Evolutionary conservation across 2,113 vertebrate genomes (phyloP), one percentile per base, ranked within the genome.

Genomic region (Petroica traversi): DNA sequence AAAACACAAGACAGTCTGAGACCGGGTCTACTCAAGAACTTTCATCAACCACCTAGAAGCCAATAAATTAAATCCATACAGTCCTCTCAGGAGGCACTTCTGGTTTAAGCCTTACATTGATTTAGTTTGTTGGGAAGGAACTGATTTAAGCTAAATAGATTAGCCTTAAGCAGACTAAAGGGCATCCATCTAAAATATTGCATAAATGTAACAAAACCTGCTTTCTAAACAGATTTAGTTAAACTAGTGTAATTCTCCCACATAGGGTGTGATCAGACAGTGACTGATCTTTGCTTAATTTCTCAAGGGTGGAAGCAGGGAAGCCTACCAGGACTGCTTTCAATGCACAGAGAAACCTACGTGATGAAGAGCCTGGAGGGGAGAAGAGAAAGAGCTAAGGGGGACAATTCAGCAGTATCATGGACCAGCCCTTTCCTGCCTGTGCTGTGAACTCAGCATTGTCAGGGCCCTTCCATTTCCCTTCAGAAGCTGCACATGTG

Each of bases 31-130:
- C 52, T 54, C 26, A 64, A 94, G 66, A 93, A 92, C 88, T 57
- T 63, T 72, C 34, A 80, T 93, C 83, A 78, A 84, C 3, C 48
- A 88, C 68, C 68, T 74, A 80, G 78, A 96, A 95, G 92, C 92
- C 93, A 96, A 93, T 92, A 96, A 95, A 96, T 96, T 88, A 93
- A 97, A 95, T 88, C 61, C 75, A 52, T 57, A 88, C 8, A 22
- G 57, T 91, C 61, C 75, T 94, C 85, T 81, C 68, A 88, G 34
- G 82, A 96, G 90, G 85, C 92, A 94, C 85, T 93, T 93, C 72
- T 81, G 79, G 76, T 95, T 96, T 92, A 69, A 93, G 64, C 68
- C 63, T 92, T 62, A 90, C 63, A 88, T 84, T 78, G 79, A 95
- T 94, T 93, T 71, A 77, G 64, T 88, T 86, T 84, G n/a, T 84